A percentile compares a stretch with the other conserved stretches of the same genome.
Evolutionary conservation across 2,888 invertebrate species (phyloP).

Genomic region (Aquatica leii): DNA sequence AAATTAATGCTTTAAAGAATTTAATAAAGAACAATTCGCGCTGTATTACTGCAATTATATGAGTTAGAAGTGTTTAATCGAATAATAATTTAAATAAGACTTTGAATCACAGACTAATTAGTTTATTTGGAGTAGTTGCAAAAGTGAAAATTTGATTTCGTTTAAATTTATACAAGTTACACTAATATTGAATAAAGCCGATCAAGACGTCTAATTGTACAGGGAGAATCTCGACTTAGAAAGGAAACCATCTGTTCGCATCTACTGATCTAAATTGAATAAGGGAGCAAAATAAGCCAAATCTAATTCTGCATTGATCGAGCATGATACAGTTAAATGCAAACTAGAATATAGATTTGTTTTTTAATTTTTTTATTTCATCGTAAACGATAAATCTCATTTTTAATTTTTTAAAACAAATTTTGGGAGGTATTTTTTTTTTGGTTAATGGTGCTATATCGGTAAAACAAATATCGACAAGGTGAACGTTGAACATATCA

Average conservation of each 20-base stretch:
- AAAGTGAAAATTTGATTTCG: conserved; percentile 18
- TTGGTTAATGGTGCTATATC: no score
- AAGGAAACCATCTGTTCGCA: conserved; percentile 34
- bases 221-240: conserved; percentile 24
- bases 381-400: no score
- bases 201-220: conserved; percentile 36
- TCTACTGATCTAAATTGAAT: conserved; percentile 36
- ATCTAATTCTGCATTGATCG: conserved; percentile 36
- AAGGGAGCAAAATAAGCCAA: conserved; percentile 36
- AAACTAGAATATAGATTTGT: no score
- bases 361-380: no score
- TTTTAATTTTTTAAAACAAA: no score
- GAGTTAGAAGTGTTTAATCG: no score
- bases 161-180: conserved; percentile 24
- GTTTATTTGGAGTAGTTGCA: conserved; percentile 23
- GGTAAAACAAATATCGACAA: no score
- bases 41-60: no score
- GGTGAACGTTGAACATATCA: no score
- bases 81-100: conserved; percentile 15
- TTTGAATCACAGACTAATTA: conserved; percentile 31
- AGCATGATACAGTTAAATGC: conserved; percentile 32
- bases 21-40: no score
- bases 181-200: conserved; percentile 30
- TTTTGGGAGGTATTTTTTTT: no score
- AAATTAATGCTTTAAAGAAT: no score